Conservation (phyloP, 2,888 invertebrate species). For the Lycaena phlaeas region DNA sequence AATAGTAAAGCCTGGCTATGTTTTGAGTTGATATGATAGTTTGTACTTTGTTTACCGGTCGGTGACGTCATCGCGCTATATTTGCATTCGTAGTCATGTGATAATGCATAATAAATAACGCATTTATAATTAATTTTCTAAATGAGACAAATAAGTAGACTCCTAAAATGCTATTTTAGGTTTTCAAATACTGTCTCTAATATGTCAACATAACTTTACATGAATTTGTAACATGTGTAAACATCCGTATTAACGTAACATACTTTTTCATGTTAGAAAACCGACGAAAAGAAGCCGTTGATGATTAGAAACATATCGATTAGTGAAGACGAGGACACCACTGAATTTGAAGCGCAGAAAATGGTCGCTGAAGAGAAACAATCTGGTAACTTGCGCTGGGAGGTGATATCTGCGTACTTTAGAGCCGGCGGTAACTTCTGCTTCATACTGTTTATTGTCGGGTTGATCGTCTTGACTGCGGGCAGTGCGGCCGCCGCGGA, state of each 20-base stretch:
- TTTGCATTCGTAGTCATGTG: too few relatives aligned
- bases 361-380: conserved; percentile 48
- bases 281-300: conserved; percentile 31
- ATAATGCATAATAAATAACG: too few relatives aligned
- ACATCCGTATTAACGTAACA: neutral
- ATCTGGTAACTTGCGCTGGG: conserved; percentile 52
- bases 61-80: too few relatives aligned
- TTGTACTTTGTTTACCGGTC: too few relatives aligned
- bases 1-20: too few relatives aligned
- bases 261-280: conserved; percentile 23
- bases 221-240: too few relatives aligned
- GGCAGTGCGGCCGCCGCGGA: conserved; percentile 76
- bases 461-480: conserved; percentile 65
- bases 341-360: conserved; percentile 51
- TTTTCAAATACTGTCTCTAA: too few relatives aligned
- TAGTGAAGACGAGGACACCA: conserved; percentile 34
- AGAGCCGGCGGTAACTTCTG: conserved; percentile 42
- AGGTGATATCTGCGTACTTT: conserved; percentile 50
- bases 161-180: too few relatives aligned
- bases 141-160: too few relatives aligned
- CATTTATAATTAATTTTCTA: too few relatives aligned
- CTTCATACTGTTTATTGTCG: conserved; percentile 38
- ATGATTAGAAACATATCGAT: conserved; percentile 26
- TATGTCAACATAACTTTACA: too few relatives aligned
- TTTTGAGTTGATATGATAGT: too few relatives aligned